Evolutionary conservation across 2,113 vertebrate genomes (phyloP).

Genomic region (Pygathrix nemaeus): DNA sequence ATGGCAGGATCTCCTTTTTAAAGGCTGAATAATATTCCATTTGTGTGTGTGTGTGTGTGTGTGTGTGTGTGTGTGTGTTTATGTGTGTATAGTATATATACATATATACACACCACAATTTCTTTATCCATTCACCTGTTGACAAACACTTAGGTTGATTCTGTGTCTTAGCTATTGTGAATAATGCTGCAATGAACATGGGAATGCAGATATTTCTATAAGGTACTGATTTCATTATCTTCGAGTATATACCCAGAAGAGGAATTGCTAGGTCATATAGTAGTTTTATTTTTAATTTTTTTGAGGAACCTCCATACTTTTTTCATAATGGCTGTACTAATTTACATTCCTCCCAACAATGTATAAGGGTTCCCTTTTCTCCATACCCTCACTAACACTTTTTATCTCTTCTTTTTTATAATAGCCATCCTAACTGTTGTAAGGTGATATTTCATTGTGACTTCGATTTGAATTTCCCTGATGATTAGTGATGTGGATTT

Average conservation of each 20-base stretch:
- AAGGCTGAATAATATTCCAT: background rate
- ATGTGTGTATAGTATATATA: too few species aligned
- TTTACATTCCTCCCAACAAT: background rate
- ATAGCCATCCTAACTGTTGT: background rate
- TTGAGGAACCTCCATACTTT: background rate
- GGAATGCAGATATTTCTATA: background rate
- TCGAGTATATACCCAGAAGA: background rate
- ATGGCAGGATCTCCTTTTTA: background rate
- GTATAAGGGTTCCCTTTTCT: background rate
- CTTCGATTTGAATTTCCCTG: background rate
- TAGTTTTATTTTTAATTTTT: background rate
- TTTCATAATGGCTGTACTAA: background rate
- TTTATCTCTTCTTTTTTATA: background rate
- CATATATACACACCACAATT: background rate
- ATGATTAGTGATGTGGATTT: background rate
- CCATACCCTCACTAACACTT: background rate
- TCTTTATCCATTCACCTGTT: background rate
- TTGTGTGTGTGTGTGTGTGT: background rate
- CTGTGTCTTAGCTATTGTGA: background rate
- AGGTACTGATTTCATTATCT: background rate
- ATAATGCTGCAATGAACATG: background rate
- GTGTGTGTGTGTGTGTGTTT: too few species aligned
- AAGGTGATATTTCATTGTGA: background rate
- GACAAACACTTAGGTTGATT: background rate
- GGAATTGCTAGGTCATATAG: background rate